These are phyloP conservation scores for Trichopoda pennipes DNA, from an alignment of 2,888 invertebrate species.

Conservation along the genomic window DNA sequence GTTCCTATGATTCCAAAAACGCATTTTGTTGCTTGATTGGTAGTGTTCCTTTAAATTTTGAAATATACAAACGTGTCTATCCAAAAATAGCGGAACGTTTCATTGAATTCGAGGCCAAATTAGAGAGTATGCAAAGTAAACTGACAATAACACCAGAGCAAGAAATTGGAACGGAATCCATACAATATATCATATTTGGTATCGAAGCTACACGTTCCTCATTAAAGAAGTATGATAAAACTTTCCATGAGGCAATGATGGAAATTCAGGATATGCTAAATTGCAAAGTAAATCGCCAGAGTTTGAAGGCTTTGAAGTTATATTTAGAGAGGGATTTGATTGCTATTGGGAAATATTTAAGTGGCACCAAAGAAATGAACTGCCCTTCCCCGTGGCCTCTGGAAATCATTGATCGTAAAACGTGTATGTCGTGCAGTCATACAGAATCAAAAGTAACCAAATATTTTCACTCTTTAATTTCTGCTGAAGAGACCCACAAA, in stretches of 20 bases:
- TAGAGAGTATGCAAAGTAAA: slow-evolving; percentile 71
- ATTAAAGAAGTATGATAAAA: slow-evolving; percentile 7
- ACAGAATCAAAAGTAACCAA: not conserved
- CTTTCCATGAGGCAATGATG: slow-evolving; percentile 72
- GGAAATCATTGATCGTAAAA: not conserved
- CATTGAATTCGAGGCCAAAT: slow-evolving; percentile 69
- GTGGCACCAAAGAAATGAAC: not conserved
- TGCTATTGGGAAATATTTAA: slow-evolving; percentile 69
- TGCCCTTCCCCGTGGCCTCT: not conserved
- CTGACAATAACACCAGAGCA: slow-evolving; percentile 69
- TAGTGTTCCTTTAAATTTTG: slow-evolving; percentile 74
- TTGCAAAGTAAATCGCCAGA: slow-evolving; percentile 76
- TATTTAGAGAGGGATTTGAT: slow-evolving; percentile 73
- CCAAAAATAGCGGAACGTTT: slow-evolving; percentile 72
- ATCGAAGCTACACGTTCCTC: slow-evolving; percentile 70
- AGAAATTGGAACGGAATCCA: slow-evolving; percentile 61
- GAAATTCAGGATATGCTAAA: slow-evolving; percentile 79
- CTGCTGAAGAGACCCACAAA: not conserved
- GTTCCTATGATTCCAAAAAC: slow-evolving; percentile 72
- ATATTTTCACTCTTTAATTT: not conserved
- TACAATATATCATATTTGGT: slow-evolving; percentile 72
- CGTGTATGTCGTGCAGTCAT: slow-evolving; percentile 38
- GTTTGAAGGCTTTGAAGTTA: slow-evolving; percentile 76
- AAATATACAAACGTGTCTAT: slow-evolving; percentile 73
- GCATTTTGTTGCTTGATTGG: slow-evolving; percentile 74